Evolutionary conservation across 2,113 vertebrate species (phyloP).

Genomic region (Gnathonemus echidnorhynchus): DNA sequence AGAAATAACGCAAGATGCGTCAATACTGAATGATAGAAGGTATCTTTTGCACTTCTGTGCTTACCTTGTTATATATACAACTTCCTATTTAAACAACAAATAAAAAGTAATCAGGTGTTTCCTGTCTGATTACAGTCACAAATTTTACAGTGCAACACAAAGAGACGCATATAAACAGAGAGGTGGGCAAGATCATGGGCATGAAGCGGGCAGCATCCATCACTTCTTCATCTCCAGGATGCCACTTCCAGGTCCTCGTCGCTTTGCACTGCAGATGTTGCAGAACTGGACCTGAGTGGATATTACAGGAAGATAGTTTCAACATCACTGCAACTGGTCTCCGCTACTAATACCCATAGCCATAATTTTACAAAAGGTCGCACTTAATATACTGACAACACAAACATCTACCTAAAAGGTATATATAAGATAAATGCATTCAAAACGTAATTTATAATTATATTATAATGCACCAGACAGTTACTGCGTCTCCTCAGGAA

Average conservation of each 20-base stretch:
- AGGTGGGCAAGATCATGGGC: neutral
- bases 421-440: neutral
- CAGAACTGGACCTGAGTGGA: slow-evolving; percentile 77
- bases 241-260: slow-evolving; percentile 77
- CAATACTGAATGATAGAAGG: neutral
- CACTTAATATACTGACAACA: neutral
- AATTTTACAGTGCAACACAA: neutral
- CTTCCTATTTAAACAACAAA: neutral
- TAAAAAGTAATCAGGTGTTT: neutral
- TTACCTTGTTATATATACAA: neutral
- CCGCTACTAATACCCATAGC: neutral
- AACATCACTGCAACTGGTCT: neutral
- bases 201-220: neutral
- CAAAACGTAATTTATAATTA: neutral
- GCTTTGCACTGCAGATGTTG: slow-evolving; percentile 95
- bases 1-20: neutral
- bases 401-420: neutral
- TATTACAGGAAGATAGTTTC: neutral
- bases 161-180: neutral
- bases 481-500: neutral
- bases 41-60: neutral
- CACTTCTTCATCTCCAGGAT: slow-evolving; percentile 78
- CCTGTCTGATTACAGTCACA: neutral
- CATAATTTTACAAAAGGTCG: neutral
- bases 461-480: neutral